Base-by-base conservation (phyloP, 2,888 invertebrate species). In the Serripes groenlandicus region DNA sequence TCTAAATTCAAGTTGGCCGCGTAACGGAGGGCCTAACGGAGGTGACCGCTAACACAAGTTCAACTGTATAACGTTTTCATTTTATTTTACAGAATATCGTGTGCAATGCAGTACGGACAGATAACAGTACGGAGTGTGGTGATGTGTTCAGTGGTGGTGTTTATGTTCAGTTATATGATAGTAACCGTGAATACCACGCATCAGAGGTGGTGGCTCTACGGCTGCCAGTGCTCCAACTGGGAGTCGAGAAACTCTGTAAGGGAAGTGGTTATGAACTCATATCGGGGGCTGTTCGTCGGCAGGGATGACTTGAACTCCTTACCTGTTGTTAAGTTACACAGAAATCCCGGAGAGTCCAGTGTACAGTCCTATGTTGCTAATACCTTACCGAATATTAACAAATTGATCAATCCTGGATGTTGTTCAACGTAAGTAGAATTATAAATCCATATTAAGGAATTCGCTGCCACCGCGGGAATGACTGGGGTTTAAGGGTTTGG, bases 271-370 rank as follows among this genome's bases (percentile, higher is more conserved):
- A 81, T 86, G 81, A 87, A 76, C 71, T 88, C 88, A 56, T 89
- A 88, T 58, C 73, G 86, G 11, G 89, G 89, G 75, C 75, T 89
- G 2, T 86, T 89, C 56, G 81, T 89, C 1, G 86, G 84, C n/a
- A 83, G 84, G 32, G 78, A 84, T 56, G 87, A 88, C 49, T 64
- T 89, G 15, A 64, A 34, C 5, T 74, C 74, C 18, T 56, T 89
- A 60, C 89, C 89, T 21, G 87, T 89, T 2, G 86, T 89, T 0
- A 89, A 89, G 69, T 81, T 86, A 23, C 83, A 86, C 42, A 74
- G 78, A 49, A 86, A 86, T 64, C 83, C 84, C 0, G 86, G 84
- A 2, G 86, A 86, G 37, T 64, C 79, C 0, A 80, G 56, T 54
- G 74, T 84, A 32, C 79, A 79, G 52, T 86, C 86, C 1, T 86